Evolutionary conservation across 2,797 vertebrate species (phyloP), one percentile per base, ranked within the genome.

Genomic region (Hafferia zeledoni): DNA sequence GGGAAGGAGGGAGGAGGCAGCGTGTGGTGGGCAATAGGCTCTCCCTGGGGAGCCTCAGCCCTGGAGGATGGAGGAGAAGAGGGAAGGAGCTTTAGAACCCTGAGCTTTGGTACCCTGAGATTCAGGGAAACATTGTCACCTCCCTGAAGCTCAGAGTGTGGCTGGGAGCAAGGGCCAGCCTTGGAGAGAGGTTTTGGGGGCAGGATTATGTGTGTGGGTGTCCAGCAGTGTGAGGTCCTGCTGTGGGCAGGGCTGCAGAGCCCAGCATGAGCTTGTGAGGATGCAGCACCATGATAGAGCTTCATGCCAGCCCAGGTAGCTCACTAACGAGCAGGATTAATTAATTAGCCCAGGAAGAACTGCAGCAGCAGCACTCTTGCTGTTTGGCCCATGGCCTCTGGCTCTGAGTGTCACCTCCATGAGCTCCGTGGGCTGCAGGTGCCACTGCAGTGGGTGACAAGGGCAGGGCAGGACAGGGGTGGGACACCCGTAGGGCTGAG

Each of bases 171-270:
- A 13, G 47, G 52, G 31, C 25, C 28, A 17, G 57, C 60, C 20
- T 30, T 70, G 84, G 25, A 8, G 41, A 9, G 50, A 55, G 28
- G 22, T 68, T 2, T 1, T 3, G 17, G n/a, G 16, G 9, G 18
- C 60, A 89, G 52, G 30, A 33, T 18, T 3, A 0, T 33, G 7
- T 0, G 0, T 46, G 1, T 1, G 1, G 12, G 39, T 49, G 37
- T 33, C 37, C 8, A 5, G 3, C 2, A 1, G 25, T 1, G 3
- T 6, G 20, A 68, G 50, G 60, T 65, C 30, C 19, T 41, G 50
- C 81, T 19, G 25, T 16, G 41, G 17, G 2, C 2, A 10, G 7
- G 23, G 39, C 70, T 75, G 41, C 46, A 33, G 6, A 61, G 33
- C 55, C 35, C 72, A 37, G 0, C 5, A 0, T 5, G 30, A 70